A percentile compares a stretch with the other conserved stretches of the same genome.
Conservation (phyloP, 1,140 invertebrate genomes). For the Ceratoteleas bidentatus region DNA sequence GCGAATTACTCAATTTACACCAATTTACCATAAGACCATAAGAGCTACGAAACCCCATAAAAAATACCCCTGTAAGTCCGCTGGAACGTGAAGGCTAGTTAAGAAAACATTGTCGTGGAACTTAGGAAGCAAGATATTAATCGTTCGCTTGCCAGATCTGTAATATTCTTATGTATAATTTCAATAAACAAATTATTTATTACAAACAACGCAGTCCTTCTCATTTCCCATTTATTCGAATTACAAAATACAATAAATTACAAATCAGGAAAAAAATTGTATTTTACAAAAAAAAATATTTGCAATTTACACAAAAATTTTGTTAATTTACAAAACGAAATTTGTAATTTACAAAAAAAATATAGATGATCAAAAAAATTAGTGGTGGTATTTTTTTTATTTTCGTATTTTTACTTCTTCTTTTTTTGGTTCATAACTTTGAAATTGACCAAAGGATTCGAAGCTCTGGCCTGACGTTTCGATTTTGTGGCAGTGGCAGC, state of each 20-base stretch:
- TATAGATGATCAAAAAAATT: no score
- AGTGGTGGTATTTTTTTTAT: no score
- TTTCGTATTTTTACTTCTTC: conserved; percentile 1
- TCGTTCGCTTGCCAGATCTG: conserved; percentile 76
- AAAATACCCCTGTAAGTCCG: conserved; percentile 6
- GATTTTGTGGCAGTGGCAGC: conserved; percentile 73
- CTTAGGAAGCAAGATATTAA: conserved; percentile 74
- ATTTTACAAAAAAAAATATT: no score
- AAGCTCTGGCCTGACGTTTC: conserved; percentile 72
- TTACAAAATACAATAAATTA: no score
- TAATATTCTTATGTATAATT: conserved; percentile 77
- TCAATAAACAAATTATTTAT: conserved; percentile 81
- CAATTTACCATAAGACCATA: no score
- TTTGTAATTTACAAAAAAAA: no score
- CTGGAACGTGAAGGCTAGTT: conserved; percentile 57
- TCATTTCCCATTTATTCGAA: no score
- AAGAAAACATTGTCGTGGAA: conserved; percentile 67
- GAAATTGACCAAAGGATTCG: conserved; percentile 77
- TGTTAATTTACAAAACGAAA: no score
- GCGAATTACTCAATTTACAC: no score
- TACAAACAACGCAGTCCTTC: conserved; percentile 44
- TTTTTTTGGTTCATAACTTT: conserved; percentile 70
- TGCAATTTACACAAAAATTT: no score
- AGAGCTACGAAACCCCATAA: conserved; percentile 4
- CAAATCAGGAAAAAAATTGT: no score